Evolutionary conservation across 1,140 invertebrate species (phyloP).

Genomic region (Dreissena rostriformis): DNA sequence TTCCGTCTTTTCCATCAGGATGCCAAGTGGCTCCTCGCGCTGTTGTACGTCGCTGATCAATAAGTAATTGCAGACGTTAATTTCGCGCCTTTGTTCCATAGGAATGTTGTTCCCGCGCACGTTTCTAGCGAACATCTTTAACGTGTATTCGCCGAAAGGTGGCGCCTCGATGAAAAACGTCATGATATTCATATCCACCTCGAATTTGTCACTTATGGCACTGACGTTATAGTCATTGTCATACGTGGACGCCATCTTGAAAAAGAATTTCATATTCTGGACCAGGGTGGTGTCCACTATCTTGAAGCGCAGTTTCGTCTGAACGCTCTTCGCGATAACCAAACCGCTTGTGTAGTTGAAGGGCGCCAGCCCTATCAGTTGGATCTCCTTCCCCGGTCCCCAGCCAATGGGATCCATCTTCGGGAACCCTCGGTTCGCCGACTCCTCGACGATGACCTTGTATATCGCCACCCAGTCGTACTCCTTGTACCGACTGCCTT

Average conservation of each 20-base stretch:
- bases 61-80: constrained; percentile 67
- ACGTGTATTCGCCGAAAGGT: constrained; percentile 66
- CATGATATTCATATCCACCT: constrained; percentile 60
- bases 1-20: constrained; percentile 56
- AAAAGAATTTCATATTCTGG: constrained; percentile 57
- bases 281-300: constrained; percentile 48
- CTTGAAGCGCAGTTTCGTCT: constrained; percentile 62
- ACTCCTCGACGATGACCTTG: constrained; percentile 60
- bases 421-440: constrained; percentile 54
- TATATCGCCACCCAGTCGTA: constrained; percentile 68
- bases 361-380: constrained; percentile 52
- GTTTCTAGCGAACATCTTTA: constrained; percentile 56
- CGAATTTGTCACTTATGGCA: constrained; percentile 59
- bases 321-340: constrained; percentile 49
- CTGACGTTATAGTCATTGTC: constrained; percentile 55
- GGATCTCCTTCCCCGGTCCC: constrained; percentile 59
- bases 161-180: constrained; percentile 64
- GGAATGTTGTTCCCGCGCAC: constrained; percentile 46
- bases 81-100: constrained; percentile 22
- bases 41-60: constrained; percentile 53
- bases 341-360: constrained; percentile 63
- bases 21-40: constrained; percentile 25
- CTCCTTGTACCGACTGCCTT: constrained; percentile 49
- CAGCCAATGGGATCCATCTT: constrained; percentile 63
- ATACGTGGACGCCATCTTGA: constrained; percentile 48